Evolutionary conservation across 2,113 vertebrate genomes (phyloP).

Genomic region (Tylochromis polylepis): DNA sequence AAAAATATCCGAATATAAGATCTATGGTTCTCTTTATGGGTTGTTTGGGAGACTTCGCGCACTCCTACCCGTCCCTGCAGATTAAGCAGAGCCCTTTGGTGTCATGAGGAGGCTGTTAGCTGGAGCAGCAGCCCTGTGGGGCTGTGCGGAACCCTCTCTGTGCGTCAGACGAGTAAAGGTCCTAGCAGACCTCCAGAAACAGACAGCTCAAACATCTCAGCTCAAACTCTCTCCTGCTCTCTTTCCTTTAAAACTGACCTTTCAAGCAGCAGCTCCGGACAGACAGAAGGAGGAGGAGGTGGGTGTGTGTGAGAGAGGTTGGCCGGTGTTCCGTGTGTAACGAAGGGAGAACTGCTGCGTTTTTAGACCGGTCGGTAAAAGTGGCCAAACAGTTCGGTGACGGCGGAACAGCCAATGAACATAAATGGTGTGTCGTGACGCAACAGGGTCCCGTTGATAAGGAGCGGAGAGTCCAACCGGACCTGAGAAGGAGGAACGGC

Average conservation of each 20-base stretch:
- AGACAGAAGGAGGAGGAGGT: neutral
- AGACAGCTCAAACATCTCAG: neutral
- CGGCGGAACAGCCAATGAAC: slow-evolving; percentile 82
- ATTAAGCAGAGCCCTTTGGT: neutral
- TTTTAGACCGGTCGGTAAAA: slow-evolving; percentile 37
- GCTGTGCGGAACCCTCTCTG: neutral
- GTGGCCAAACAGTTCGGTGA: slow-evolving; percentile 63
- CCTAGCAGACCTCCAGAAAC: slow-evolving; percentile 19
- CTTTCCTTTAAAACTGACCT: neutral
- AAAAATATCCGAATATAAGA: neutral
- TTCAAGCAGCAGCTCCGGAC: neutral
- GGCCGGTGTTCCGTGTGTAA: slow-evolving; percentile 13
- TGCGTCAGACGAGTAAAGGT: slow-evolving; percentile 27
- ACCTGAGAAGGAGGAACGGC: slow-evolving; percentile 79
- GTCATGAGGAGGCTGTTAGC: neutral
- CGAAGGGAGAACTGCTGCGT: neutral
- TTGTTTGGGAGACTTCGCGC: neutral
- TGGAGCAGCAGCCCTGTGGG: neutral
- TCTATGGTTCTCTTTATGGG: neutral
- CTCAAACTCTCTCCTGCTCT: neutral
- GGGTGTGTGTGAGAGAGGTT: neutral
- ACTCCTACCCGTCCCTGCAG: neutral
- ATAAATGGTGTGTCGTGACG: slow-evolving; percentile 82
- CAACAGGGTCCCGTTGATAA: slow-evolving; percentile 91
- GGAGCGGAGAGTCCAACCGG: slow-evolving; percentile 83